Evolutionary conservation across 2,797 vertebrate species (phyloP), one percentile per base, ranked within the genome.

Genomic region (Anguilla anguilla): DNA sequence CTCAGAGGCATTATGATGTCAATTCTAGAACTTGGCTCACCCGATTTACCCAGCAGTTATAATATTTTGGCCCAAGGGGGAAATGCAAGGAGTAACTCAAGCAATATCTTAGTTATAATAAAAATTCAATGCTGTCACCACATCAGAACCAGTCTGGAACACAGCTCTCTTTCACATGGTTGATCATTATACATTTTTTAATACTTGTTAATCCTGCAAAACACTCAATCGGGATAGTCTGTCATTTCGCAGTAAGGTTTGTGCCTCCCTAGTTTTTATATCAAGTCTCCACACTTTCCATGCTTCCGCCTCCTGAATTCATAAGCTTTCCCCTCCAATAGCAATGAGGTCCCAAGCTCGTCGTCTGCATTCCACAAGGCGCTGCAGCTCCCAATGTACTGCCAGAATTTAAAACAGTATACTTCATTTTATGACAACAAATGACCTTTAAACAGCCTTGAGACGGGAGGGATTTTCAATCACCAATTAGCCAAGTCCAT

Each of bases 401-500:
- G 79, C 84, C 85, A 87, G 88, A 86, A 85, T 89, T 90, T 88
- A 83, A 90, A 94, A 94, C 91, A 91, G 89, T 93, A 91, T 90
- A 91, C 92, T 94, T 90, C 88, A 93, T 95, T 94, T 93, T 93
- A 92, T 93, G 91, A 95, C 92, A 89, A 89, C 85, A 87, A 89
- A 87, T 95, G 94, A 96, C 95, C 94, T 96, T 96, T 95, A 91
- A 89, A 89, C 89, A 89, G 91, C 92, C 91, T 87, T 25, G 88
- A 88, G 83, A 88, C 91, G 89, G 93, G 91, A 91, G 90, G 92
- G 94, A 94, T 93, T 94, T 94, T 92, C 92, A 93, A 92, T 92
- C 90, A 92, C 94, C 93, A 96, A 95, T 96, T 95, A 95, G 92
- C 89, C 86, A 86, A 90, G 87, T 81, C 85, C 74, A 88, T 92